phyloP scores from a whole-genome alignment of 2,113 vertebrate species.

The Ornithorhynchus anatinus region DNA sequence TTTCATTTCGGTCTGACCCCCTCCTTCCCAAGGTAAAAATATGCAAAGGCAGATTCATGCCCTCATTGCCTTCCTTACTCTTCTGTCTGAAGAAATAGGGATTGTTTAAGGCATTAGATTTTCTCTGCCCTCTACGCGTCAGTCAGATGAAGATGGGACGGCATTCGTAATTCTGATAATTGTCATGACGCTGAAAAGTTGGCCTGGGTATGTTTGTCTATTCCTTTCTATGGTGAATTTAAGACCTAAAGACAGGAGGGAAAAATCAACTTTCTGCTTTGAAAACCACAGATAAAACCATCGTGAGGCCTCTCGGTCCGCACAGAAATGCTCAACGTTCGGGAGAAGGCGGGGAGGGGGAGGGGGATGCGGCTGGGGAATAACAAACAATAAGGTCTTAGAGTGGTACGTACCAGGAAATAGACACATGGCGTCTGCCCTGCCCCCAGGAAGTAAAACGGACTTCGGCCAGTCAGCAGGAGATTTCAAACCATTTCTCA shows the following conservation, averaged over 20 bases:
- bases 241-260: not conserved
- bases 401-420: constrained; percentile 83
- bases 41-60: fast-evolving
- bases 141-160: fast-evolving
- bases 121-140: fast-evolving
- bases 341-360: not conserved
- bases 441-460: constrained; percentile 84
- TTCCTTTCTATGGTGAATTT: fast-evolving
- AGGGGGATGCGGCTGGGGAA: not conserved
- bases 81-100: no score
- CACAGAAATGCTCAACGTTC: not conserved
- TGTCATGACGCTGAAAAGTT: not conserved
- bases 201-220: fast-evolving
- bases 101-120: not conserved
- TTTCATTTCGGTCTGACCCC: not conserved
- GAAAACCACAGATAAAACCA: fast-evolving
- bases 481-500: constrained; percentile 99
- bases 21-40: not conserved
- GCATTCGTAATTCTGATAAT: not conserved
- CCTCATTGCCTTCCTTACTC: no score
- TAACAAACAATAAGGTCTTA: not conserved
- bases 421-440: constrained; percentile 82
- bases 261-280: not conserved
- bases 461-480: constrained; percentile 92
- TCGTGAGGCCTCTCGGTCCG: fast-evolving